A percentile compares a stretch with the other conserved stretches of the same genome.
Evolutionary conservation across 2,113 vertebrate genomes (phyloP).

Genomic region (Neoarius graeffei): DNA sequence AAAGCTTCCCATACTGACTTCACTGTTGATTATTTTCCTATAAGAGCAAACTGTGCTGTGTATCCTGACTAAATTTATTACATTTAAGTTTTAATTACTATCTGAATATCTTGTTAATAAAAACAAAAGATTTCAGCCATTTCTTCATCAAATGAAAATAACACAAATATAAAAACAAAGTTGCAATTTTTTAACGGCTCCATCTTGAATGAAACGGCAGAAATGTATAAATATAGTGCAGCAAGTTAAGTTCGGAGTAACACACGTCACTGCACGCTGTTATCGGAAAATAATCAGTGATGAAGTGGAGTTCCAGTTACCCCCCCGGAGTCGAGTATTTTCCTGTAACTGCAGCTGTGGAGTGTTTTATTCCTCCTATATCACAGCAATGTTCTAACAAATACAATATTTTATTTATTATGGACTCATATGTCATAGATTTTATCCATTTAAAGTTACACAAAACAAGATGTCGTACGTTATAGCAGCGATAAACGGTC

Average conservation of each 20-base stretch:
- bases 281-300: not conserved
- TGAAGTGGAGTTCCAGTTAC: not conserved
- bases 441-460: not conserved
- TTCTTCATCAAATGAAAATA: too few relatives aligned
- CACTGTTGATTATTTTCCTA: not conserved
- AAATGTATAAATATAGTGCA: not conserved
- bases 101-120: too few relatives aligned
- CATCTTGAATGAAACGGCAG: too few relatives aligned
- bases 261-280: not conserved
- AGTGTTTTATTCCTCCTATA: not conserved
- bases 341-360: not conserved
- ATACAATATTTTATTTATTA: not conserved
- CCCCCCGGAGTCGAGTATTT: too few relatives aligned
- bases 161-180: too few relatives aligned
- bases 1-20: not conserved
- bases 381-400: not conserved
- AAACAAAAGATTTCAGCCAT: too few relatives aligned
- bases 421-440: not conserved
- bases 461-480: not conserved
- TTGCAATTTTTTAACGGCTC: too few relatives aligned
- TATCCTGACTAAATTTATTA: too few relatives aligned
- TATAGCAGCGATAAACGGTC: not conserved
- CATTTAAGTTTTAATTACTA: too few relatives aligned
- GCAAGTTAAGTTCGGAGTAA: not conserved
- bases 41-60: not conserved